Evolutionary conservation across 2,113 vertebrate genomes (phyloP).

Genomic region (cat (Felis catus)): DNA sequence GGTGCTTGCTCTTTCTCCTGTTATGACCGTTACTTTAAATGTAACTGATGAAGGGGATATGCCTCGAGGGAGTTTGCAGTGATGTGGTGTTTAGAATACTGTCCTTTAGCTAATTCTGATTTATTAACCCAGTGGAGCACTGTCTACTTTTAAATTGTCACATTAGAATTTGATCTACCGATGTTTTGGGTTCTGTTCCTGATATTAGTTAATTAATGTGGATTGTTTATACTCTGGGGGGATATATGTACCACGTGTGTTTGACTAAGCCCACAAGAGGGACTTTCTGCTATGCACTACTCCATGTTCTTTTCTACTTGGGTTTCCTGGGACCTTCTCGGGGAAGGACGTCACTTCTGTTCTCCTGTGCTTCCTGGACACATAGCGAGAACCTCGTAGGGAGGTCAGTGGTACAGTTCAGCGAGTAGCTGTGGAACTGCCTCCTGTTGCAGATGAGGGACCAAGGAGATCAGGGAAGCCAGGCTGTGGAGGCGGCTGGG

Average conservation of each 20-base stretch:
- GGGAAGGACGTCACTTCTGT: background rate
- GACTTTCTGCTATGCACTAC: background rate
- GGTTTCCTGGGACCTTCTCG: background rate
- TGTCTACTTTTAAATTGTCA: constrained; percentile 41
- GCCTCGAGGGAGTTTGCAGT: background rate
- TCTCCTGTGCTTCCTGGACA: constrained; percentile 10
- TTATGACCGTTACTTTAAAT: background rate
- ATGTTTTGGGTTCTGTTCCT: constrained; percentile 49
- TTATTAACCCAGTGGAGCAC: constrained; percentile 41
- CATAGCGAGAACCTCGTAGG: background rate
- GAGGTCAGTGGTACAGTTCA: background rate
- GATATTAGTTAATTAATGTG: background rate
- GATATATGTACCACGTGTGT: background rate
- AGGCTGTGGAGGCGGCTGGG: background rate
- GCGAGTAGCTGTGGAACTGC: background rate
- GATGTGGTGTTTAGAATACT: constrained; percentile 47
- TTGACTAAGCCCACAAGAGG: background rate
- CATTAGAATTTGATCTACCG: constrained; percentile 49
- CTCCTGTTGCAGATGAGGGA: background rate
- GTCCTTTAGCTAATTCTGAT: constrained; percentile 40
- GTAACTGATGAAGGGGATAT: background rate
- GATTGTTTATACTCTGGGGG: background rate
- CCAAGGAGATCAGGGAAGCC: background rate
- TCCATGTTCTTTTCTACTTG: background rate
- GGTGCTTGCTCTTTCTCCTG: constrained; percentile 9